Evolutionary conservation across 2,113 vertebrate species (phyloP), one percentile per base, ranked within the genome.

Genomic region (Colinus virginianus): DNA sequence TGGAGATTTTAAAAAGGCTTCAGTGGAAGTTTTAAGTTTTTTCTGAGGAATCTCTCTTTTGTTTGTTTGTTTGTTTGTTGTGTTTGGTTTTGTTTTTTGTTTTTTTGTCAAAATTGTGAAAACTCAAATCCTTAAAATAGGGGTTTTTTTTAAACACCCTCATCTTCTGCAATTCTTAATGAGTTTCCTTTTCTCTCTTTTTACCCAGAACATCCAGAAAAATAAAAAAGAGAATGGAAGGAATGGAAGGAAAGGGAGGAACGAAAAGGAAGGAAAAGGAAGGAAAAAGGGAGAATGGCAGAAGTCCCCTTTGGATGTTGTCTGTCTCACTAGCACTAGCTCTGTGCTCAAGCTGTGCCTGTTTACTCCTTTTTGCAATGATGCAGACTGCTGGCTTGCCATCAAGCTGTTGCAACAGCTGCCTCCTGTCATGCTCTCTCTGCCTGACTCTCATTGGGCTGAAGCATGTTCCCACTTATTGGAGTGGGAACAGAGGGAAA

Each of bases 351-450:
- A 0, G 7, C 3, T 72, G 53, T 68, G 42, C 67, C 87, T 94
- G 76, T 94, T 95, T 94, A 90, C 74, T 88, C 53, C 75, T 92
- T 40, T 30, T 22, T 74, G 87, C 74, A 92, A 22, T 0, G 18
- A 93, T 88, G 62, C 72, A 78, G 70, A 45, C 1, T 66, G 58
- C 42, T 93, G 94, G 91, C 78, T 91, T 2, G 1, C 64, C 70
- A 77, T 87, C 91, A 87, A 83, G 64, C 63, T 67, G 7, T 90
- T 94, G 84, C 89, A 89, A 85, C 78, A 90, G 78, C 10, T 42
- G 72, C 89, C 61, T 94, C 71, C 87, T 92, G 71, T 92, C 38
- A 91, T 30, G 81, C 67, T 84, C 88, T 79, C 51, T 91, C 82
- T 5, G 0, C 80, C 80, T 88, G 76, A 55, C 67, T 88, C 40